Conservation (phyloP, 2,797 vertebrate species). For the Epinephelus coioides region DNA sequence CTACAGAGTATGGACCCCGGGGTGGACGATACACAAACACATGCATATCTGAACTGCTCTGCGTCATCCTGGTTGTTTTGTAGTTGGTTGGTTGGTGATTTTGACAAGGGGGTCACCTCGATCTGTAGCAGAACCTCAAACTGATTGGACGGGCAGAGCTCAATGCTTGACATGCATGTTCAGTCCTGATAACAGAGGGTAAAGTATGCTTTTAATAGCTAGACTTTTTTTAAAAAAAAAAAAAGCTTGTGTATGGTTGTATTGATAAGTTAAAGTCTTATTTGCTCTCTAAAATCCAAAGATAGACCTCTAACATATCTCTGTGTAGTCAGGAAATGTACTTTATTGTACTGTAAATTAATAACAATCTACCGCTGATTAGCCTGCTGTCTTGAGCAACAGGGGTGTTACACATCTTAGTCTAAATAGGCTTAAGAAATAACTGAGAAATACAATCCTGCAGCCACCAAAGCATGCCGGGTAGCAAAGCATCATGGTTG, state of each 20-base stretch:
- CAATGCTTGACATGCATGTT: slow-evolving; percentile 96
- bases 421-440: slow-evolving; percentile 59
- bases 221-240: slow-evolving; percentile 9
- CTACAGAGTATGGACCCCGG: slow-evolving; percentile 85
- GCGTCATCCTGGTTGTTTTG: slow-evolving; percentile 30
- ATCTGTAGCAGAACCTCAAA: slow-evolving; percentile 99
- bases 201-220: slow-evolving; percentile 42
- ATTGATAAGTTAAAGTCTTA: slow-evolving; percentile 17
- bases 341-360: slow-evolving; percentile 37
- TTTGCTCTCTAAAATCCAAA: slow-evolving; percentile 54
- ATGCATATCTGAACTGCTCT: slow-evolving; percentile 28
- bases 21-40: slow-evolving; percentile 25
- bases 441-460: slow-evolving; percentile 62
- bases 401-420: slow-evolving; percentile 78
- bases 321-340: slow-evolving; percentile 53
- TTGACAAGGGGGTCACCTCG: slow-evolving; percentile 54
- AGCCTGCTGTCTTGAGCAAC: slow-evolving; percentile 83
- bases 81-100: slow-evolving; percentile 2
- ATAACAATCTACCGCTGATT: slow-evolving; percentile 55
- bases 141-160: slow-evolving; percentile 92
- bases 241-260: slow-evolving; percentile 17
- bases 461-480: slow-evolving; percentile 81
- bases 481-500: slow-evolving; percentile 78
- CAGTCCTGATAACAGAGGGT: slow-evolving; percentile 53
- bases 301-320: slow-evolving; percentile 26